A percentile compares a stretch with the other conserved stretches of the same genome.
phyloP scores from a whole-genome alignment of 2,113 vertebrate species.

The Hemicordylus capensis region DNA sequence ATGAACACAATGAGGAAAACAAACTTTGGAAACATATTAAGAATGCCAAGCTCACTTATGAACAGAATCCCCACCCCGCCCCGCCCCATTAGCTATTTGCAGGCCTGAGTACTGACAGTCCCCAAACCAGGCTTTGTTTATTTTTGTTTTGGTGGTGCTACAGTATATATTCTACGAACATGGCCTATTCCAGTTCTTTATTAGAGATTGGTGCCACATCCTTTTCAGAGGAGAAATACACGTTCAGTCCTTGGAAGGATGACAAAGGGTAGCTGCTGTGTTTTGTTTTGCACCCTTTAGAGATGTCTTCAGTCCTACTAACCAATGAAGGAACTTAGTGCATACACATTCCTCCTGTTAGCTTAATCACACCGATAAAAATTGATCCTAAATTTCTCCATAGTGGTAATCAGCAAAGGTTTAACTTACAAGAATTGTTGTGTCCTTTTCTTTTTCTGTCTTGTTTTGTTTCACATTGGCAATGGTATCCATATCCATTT shows the following conservation, averaged over 20 bases:
- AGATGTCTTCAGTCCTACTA: constrained; percentile 47
- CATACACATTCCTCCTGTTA: constrained; percentile 41
- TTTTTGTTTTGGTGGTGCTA: constrained; percentile 55
- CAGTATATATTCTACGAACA: background rate
- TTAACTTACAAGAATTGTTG: constrained; percentile 66
- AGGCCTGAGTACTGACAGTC: constrained; percentile 53
- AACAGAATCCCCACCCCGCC: constrained; percentile 15
- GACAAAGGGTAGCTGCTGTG: constrained; percentile 29
- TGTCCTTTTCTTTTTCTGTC: constrained; percentile 22
- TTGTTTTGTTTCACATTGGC: constrained; percentile 27
- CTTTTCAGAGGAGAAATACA: constrained; percentile 47
- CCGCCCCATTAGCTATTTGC: constrained; percentile 34
- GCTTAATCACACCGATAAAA: constrained; percentile 42
- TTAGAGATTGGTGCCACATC: constrained; percentile 65
- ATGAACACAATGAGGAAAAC: constrained; percentile 67
- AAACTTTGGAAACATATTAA: constrained; percentile 58
- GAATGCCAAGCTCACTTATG: constrained; percentile 60
- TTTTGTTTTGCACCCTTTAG: constrained; percentile 29
- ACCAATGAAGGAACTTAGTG: constrained; percentile 60
- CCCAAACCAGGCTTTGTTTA: constrained; percentile 45
- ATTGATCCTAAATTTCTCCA: constrained; percentile 57
- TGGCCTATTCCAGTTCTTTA: constrained; percentile 65
- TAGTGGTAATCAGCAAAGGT: constrained; percentile 61
- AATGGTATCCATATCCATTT: constrained; percentile 40
- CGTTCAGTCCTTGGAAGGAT: constrained; percentile 59